Conservation (phyloP, 2,797 vertebrate species). For the Tympanoctomys barrerae region DNA sequence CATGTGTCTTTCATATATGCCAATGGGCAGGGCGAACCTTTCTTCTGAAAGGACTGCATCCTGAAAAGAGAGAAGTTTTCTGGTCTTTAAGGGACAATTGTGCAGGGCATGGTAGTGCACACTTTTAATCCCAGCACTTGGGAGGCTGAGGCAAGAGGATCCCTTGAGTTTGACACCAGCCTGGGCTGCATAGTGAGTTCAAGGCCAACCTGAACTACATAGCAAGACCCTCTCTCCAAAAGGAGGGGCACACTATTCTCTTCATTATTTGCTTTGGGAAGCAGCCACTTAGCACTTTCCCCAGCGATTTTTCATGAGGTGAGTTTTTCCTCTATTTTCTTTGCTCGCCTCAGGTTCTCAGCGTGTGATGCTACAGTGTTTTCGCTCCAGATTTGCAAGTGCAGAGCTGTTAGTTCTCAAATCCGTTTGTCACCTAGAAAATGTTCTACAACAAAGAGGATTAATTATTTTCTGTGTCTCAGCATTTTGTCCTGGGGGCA, state of each 20-base stretch:
- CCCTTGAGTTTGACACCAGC: not conserved
- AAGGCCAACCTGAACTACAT: not conserved
- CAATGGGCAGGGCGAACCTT: slow-evolving; percentile 44
- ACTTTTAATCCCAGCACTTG: not conserved
- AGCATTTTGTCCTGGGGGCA: slow-evolving; percentile 50
- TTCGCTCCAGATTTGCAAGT: slow-evolving; percentile 75
- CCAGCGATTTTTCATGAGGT: slow-evolving; percentile 75
- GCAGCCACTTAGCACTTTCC: slow-evolving; percentile 75
- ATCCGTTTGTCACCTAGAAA: slow-evolving; percentile 73
- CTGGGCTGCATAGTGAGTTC: not conserved
- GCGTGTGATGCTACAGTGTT: slow-evolving; percentile 76
- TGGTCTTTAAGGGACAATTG: slow-evolving; percentile 49
- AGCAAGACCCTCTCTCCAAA: not conserved
- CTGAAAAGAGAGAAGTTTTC: not conserved
- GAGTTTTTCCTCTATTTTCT: not conserved
- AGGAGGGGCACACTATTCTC: not conserved
- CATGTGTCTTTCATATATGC: slow-evolving; percentile 8
- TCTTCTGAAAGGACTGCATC: not conserved
- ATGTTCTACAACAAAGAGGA: slow-evolving; percentile 79
- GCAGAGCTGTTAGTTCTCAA: slow-evolving; percentile 73
- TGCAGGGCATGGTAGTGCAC: not conserved
- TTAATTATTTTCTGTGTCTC: slow-evolving; percentile 70
- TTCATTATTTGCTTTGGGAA: slow-evolving; percentile 75
- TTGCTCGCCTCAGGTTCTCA: slow-evolving; percentile 78
- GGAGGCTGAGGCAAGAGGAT: not conserved